These are phyloP conservation scores for Girardinichthys multiradiatus DNA, from an alignment of 2,113 vertebrate genomes.

Conservation along the genomic window DNA sequence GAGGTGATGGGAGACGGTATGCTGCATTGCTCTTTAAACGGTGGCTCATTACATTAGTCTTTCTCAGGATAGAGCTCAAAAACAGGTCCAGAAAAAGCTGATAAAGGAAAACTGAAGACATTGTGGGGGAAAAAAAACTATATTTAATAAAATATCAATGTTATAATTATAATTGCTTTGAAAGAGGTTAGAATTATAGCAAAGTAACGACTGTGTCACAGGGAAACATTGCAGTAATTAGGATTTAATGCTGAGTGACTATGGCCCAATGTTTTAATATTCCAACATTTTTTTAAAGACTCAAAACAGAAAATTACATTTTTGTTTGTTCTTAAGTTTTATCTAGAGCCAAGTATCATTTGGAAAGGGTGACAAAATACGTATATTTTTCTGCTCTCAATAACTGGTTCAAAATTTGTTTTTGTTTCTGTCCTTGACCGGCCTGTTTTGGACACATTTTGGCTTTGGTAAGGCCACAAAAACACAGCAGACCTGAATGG, in stretches of 20 bases:
- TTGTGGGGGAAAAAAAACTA: not conserved
- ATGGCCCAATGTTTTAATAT: not conserved
- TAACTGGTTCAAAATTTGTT: slow-evolving; percentile 27
- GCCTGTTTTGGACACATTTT: slow-evolving; percentile 12
- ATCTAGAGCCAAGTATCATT: not conserved
- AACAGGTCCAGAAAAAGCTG: slow-evolving; percentile 2
- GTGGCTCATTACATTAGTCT: slow-evolving; percentile 25
- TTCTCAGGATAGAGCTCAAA: slow-evolving; percentile 27
- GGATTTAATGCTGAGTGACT: not conserved
- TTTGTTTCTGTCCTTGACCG: slow-evolving; percentile 24
- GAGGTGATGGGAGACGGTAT: not conserved
- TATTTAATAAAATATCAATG: too few relatives aligned
- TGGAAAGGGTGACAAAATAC: not conserved
- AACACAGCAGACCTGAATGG: slow-evolving; percentile 17
- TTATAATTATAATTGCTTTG: too few relatives aligned
- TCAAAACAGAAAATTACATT: not conserved
- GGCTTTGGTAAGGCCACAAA: slow-evolving; percentile 14
- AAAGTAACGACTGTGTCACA: too few relatives aligned
- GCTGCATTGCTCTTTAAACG: slow-evolving; percentile 15
- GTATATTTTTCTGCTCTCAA: not conserved
- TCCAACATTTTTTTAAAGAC: not conserved
- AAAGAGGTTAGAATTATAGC: too few relatives aligned
- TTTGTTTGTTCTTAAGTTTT: not conserved
- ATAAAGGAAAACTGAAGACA: not conserved
- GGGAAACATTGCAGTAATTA: too few relatives aligned